These are phyloP conservation scores for Centropus unirufus DNA, from an alignment of 2,113 vertebrate species.

Conservation along the genomic window DNA sequence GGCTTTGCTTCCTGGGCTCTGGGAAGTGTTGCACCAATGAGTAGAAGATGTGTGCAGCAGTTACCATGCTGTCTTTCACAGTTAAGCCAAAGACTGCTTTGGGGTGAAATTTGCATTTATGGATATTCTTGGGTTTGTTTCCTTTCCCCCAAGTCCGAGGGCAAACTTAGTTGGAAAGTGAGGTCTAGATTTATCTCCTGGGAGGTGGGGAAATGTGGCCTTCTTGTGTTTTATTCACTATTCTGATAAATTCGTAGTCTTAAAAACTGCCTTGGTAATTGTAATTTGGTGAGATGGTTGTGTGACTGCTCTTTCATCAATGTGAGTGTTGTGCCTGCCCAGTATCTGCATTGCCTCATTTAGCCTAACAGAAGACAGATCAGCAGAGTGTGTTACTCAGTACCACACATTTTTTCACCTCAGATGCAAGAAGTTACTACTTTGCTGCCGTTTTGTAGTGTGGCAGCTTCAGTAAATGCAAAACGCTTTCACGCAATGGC, in stretches of 20 bases:
- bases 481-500: background rate
- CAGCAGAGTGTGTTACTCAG: background rate
- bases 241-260: background rate
- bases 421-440: background rate
- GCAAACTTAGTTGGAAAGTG: background rate
- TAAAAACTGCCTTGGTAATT: background rate
- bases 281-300: background rate
- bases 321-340: background rate
- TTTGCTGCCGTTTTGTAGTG: background rate
- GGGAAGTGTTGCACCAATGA: background rate
- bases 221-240: background rate
- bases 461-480: background rate
- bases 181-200: background rate
- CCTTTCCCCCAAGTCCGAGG: background rate
- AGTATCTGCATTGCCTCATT: background rate
- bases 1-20: background rate
- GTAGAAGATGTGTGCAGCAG: background rate
- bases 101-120: background rate
- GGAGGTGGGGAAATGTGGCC: background rate
- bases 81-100: background rate
- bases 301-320: background rate
- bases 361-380: background rate
- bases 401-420: background rate
- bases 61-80: background rate
- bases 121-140: background rate